Conservation (phyloP, 2,113 vertebrate species). For the Empidonax alnorum region DNA sequence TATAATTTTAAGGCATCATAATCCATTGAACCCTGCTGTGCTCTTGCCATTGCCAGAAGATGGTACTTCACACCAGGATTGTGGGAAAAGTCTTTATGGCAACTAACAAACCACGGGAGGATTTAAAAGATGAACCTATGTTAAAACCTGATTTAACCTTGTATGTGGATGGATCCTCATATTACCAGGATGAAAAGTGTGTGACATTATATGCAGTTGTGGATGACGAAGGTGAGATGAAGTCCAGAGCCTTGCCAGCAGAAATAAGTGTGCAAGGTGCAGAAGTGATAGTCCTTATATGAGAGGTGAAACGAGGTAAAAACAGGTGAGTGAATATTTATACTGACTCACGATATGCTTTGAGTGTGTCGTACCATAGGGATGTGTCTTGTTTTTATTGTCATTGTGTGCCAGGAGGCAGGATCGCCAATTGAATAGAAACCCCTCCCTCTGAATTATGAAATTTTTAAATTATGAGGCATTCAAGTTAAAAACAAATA, state of each 20-base stretch:
- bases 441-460: too few species aligned
- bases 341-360: background rate
- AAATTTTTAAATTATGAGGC: too few species aligned
- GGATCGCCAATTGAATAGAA: too few species aligned
- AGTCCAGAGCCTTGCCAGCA: background rate
- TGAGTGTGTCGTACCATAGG: background rate
- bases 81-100: background rate
- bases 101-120: background rate
- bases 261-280: background rate
- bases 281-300: background rate
- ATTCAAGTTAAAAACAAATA: too few species aligned
- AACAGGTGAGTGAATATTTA: background rate
- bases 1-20: background rate
- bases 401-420: too few species aligned
- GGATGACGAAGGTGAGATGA: background rate
- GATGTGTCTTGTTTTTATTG: background rate
- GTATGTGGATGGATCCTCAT: background rate
- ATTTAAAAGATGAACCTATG: background rate
- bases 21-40: background rate
- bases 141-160: background rate
- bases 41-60: background rate
- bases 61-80: background rate
- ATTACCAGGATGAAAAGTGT: background rate
- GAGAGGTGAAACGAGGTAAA: background rate
- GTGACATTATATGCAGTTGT: background rate